Percentiles rank a stretch among this genome's conserved stretches.
These are phyloP conservation scores for Lumbricus terrestris DNA, from an alignment of 2,888 invertebrate genomes.

Conservation along the genomic window DNA sequence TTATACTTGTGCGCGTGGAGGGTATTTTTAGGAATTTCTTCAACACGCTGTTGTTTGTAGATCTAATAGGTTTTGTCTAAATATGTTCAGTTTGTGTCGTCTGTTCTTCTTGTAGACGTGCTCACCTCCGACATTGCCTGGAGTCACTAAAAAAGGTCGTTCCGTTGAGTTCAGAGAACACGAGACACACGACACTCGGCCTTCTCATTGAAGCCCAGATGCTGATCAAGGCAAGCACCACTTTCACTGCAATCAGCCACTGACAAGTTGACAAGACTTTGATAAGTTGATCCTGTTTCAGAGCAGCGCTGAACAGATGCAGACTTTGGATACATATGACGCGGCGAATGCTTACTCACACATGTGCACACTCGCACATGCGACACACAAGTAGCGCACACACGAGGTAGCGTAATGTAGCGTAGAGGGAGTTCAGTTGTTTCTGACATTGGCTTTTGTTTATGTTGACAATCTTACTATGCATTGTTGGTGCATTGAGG, in stretches of 20 bases:
- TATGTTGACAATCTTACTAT: no score
- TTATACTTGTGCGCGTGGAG: not conserved
- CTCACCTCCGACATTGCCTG: constrained; percentile 85
- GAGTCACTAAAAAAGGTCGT: constrained; percentile 89
- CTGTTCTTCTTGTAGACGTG: constrained; percentile 68
- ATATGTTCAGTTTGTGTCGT: not conserved
- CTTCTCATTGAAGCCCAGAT: constrained; percentile 88
- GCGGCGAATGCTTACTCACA: no score
- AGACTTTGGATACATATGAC: no score
- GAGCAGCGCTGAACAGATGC: not conserved
- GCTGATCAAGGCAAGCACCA: constrained; percentile 86
- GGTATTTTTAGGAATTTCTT: not conserved
- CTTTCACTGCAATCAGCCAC: not conserved
- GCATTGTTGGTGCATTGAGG: no score
- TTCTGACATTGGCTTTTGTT: not conserved
- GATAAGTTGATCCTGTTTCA: not conserved
- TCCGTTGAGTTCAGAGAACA: constrained; percentile 81
- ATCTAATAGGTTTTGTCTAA: not conserved
- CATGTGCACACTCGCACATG: not conserved
- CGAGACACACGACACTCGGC: constrained; percentile 86
- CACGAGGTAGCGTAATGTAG: not conserved
- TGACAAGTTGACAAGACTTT: not conserved
- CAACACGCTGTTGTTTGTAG: not conserved
- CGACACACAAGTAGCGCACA: not conserved
- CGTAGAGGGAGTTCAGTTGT: not conserved